Base-by-base conservation (phyloP, 1,140 invertebrate genomes). In the Sitobion miscanthi region DNA sequence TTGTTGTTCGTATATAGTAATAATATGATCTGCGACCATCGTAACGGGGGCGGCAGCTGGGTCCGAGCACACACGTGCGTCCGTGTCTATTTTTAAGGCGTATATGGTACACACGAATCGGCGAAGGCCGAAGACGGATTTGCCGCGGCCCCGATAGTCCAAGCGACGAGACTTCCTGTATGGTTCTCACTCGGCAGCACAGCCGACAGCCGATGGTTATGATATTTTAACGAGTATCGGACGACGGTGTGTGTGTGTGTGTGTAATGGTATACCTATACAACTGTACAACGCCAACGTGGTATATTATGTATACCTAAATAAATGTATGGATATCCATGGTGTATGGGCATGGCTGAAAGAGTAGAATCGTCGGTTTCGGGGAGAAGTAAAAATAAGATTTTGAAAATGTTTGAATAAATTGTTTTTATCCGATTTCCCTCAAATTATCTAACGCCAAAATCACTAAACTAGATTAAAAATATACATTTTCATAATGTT, bases 81-180 rank as follows among this genome's bases (percentile, higher is more conserved):
- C n/a, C 47, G 91, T 52, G 91, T 92, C 45, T 91, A 91, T 91
- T 91, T 91, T 77, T 83, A 54, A 91, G 69, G 42, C 69, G 45
- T 83, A 77, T 77, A 20, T 77, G 11, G 62, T n/a, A n/a, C 14
- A 30, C 57, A 17, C 25, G 30, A 11, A 82, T 49, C 45, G 90
- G 45, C 69, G 90, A 54, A 42, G 54, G 42, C 54, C 23, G 89
- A 90, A 77, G 62, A 77, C n/a, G 62, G 62, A 77, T 77, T 77
- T 35, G 57, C 38, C 89, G 21, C 17, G 42, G 23, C 30, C 87
- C 49, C 87, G 87, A 83, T 83, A 3, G 77, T 35, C n/a, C n/a
- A 0, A 17, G 30, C n/a, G 89, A 90, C 89, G 35, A 90, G 49
- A 91, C 57, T 91, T 91, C 90, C 90, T 91, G 90, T 57, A 30